Evolutionary conservation across 1,140 invertebrate species (phyloP).

Genomic region (Drusus annulatus): DNA sequence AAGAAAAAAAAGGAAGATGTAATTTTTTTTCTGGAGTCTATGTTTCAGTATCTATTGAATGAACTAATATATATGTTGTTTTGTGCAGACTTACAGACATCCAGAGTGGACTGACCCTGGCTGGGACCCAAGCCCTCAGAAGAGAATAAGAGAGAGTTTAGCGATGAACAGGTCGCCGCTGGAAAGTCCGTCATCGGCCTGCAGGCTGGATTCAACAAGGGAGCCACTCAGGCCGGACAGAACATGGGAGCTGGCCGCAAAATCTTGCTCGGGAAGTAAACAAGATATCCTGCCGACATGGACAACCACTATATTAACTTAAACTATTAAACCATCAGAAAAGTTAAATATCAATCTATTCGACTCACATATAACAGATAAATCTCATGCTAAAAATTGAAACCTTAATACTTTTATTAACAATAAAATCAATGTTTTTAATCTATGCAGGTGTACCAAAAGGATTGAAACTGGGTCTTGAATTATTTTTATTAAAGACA

Average conservation of each 20-base stretch:
- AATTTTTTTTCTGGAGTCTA: too few species aligned
- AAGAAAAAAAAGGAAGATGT: too few species aligned
- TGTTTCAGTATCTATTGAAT: too few species aligned
- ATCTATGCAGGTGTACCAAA: background rate
- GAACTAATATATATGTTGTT: background rate
- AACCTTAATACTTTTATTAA: too few species aligned
- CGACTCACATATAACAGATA: too few species aligned
- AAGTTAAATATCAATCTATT: background rate
- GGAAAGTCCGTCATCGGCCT: slow-evolving; percentile 93
- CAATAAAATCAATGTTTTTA: too few species aligned
- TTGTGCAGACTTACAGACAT: slow-evolving; percentile 86
- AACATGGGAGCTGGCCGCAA: slow-evolving; percentile 94
- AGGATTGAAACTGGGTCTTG: background rate
- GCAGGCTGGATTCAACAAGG: slow-evolving; percentile 97
- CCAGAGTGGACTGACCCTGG: slow-evolving; percentile 89
- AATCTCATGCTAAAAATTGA: too few species aligned
- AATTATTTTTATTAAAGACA: background rate
- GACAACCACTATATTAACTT: slow-evolving; percentile 3
- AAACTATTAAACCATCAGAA: background rate
- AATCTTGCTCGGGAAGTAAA: slow-evolving; percentile 90
- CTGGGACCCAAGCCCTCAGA: slow-evolving; percentile 93
- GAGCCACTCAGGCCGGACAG: slow-evolving; percentile 92
- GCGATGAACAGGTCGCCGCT: slow-evolving; percentile 91
- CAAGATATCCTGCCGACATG: slow-evolving; percentile 10
- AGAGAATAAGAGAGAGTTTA: slow-evolving; percentile 93